Evolutionary conservation across 2,797 vertebrate genomes (phyloP).

Genomic region (Ceyx erithaca): DNA sequence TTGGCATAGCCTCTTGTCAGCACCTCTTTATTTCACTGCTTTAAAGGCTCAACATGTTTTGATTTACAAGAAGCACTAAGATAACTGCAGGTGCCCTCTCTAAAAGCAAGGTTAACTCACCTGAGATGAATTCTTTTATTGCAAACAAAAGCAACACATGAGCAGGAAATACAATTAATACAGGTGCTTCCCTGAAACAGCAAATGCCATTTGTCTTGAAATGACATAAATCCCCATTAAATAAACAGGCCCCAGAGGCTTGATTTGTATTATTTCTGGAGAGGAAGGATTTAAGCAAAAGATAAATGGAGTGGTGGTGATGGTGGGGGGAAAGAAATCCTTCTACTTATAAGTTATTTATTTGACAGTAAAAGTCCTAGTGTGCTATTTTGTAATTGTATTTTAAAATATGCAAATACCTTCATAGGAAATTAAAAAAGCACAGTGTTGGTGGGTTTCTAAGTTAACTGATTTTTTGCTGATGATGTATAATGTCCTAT

Average conservation of each 20-base stretch:
- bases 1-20: constrained; percentile 83
- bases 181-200: constrained; percentile 81
- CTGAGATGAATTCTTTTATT: constrained; percentile 83
- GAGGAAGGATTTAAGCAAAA: constrained; percentile 72
- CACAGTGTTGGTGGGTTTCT: neutral
- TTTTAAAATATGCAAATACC: constrained; percentile 14
- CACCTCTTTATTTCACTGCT: constrained; percentile 82
- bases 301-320: constrained; percentile 44
- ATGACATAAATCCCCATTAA: constrained; percentile 66
- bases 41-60: constrained; percentile 86
- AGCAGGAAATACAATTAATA: constrained; percentile 85
- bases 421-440: neutral
- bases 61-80: constrained; percentile 82
- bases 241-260: constrained; percentile 68
- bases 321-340: constrained; percentile 19
- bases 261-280: constrained; percentile 69
- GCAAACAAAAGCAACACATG: constrained; percentile 80
- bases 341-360: constrained; percentile 53
- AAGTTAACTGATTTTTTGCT: neutral
- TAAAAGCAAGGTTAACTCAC: constrained; percentile 86
- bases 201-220: constrained; percentile 73
- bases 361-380: constrained; percentile 52
- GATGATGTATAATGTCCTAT: neutral
- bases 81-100: constrained; percentile 84
- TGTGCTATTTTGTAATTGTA: constrained; percentile 4